phyloP scores from a whole-genome alignment of 2,113 vertebrate genomes.

The Plecotus auritus region DNA sequence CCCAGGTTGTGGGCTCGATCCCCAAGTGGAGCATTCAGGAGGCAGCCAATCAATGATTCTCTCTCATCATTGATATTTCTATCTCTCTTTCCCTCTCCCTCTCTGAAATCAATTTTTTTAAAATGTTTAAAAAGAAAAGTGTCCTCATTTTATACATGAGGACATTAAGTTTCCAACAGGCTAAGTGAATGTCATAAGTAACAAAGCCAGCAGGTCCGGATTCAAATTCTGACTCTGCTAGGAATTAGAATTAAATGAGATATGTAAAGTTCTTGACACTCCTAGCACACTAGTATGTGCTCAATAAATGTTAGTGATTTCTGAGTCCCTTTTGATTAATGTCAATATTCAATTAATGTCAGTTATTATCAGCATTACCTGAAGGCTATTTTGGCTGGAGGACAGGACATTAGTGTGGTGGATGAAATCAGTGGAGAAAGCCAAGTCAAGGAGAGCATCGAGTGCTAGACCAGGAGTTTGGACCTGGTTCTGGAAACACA shows the following conservation, averaged over 20 bases:
- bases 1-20: no score
- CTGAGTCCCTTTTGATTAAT: background rate
- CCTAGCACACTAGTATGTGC: background rate
- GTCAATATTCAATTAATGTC: background rate
- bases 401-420: background rate
- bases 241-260: background rate
- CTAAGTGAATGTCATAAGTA: background rate
- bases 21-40: no score
- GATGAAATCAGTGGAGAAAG: background rate
- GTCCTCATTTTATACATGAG: background rate
- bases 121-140: background rate
- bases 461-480: background rate
- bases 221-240: background rate
- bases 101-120: no score
- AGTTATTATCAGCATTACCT: background rate
- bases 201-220: background rate
- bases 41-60: no score
- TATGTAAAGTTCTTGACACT: background rate
- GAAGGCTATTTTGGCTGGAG: background rate
- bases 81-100: no score
- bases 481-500: background rate
- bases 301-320: background rate
- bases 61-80: no score
- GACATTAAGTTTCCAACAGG: background rate
- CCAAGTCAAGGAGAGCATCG: background rate